phyloP scores from a whole-genome alignment of 2,113 vertebrate genomes.

The Podocnemis expansa region DNA sequence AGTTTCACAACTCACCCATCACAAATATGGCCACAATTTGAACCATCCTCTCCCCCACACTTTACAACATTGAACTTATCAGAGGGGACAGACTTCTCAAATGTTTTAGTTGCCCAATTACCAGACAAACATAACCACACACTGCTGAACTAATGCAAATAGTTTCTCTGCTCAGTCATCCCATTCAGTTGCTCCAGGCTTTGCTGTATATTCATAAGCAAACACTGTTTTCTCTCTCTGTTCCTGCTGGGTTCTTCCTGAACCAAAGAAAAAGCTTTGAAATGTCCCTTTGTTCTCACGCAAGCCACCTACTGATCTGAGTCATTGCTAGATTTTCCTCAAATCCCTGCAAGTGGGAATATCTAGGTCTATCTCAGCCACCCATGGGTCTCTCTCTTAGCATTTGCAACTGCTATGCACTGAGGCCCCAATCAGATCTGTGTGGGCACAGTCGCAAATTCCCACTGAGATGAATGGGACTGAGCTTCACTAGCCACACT shows the following conservation, averaged over 20 bases:
- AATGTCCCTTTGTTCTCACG: not conserved
- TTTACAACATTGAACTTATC: constrained; percentile 21
- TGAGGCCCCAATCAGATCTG: not conserved
- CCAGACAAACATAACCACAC: constrained; percentile 47
- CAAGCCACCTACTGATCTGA: not conserved
- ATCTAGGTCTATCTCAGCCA: not conserved
- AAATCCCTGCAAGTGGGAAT: not conserved
- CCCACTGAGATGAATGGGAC: fast-evolving
- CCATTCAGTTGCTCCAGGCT: constrained; percentile 31
- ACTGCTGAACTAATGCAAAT: constrained; percentile 54
- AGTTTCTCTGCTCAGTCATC: constrained; percentile 27
- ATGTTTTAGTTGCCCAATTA: constrained; percentile 43
- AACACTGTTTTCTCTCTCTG: constrained; percentile 17
- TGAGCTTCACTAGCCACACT: not conserved
- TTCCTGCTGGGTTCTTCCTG: not conserved
- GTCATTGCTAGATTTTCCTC: not conserved
- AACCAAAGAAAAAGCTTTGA: not conserved
- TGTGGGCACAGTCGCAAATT: not conserved
- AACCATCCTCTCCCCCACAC: not conserved
- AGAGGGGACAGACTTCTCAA: constrained; percentile 7
- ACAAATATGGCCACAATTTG: not conserved
- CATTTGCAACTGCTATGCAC: not conserved
- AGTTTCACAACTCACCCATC: not conserved
- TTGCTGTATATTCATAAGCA: constrained; percentile 34
- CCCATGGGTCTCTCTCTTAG: not conserved